Conservation (phyloP, 2,888 invertebrate genomes). For the Chesias legatella region DNA sequence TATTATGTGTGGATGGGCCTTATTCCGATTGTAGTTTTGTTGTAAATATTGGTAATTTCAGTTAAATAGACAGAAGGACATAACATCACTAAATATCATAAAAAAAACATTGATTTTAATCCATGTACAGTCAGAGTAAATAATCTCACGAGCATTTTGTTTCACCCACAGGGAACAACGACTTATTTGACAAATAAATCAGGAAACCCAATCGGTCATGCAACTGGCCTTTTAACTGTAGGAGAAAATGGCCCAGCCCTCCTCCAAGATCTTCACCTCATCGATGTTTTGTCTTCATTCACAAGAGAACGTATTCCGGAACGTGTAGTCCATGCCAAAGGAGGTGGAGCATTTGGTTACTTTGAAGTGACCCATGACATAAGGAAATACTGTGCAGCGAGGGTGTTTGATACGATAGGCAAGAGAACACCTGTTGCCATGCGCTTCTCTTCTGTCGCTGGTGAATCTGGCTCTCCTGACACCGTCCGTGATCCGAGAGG, state of each 20-base stretch:
- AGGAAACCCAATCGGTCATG: slow-evolving; percentile 90
- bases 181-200: slow-evolving; percentile 86
- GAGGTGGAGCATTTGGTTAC: slow-evolving; percentile 93
- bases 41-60: too few species aligned
- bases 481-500: slow-evolving; percentile 95
- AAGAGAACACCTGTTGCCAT: slow-evolving; percentile 90
- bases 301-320: slow-evolving; percentile 96
- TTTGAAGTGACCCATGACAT: slow-evolving; percentile 95
- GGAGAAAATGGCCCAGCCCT: slow-evolving; percentile 93
- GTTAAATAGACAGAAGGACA: too few species aligned
- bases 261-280: slow-evolving; percentile 89
- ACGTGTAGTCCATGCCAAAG: slow-evolving; percentile 97
- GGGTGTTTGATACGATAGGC: slow-evolving; percentile 87
- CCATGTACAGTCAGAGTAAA: too few species aligned
- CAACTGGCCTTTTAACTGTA: slow-evolving; percentile 88
- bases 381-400: slow-evolving; percentile 88
- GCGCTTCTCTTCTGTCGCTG: slow-evolving; percentile 92
- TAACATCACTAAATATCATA: too few species aligned
- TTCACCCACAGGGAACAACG: slow-evolving; percentile 70
- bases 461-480: slow-evolving; percentile 95
- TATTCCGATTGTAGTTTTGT: too few species aligned
- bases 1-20: too few species aligned
- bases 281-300: slow-evolving; percentile 92
- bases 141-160: slow-evolving; percentile 5
- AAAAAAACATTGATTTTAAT: too few species aligned